Conservation (phyloP, 2,797 vertebrate species). For the Erpetoichthys calabaricus region DNA sequence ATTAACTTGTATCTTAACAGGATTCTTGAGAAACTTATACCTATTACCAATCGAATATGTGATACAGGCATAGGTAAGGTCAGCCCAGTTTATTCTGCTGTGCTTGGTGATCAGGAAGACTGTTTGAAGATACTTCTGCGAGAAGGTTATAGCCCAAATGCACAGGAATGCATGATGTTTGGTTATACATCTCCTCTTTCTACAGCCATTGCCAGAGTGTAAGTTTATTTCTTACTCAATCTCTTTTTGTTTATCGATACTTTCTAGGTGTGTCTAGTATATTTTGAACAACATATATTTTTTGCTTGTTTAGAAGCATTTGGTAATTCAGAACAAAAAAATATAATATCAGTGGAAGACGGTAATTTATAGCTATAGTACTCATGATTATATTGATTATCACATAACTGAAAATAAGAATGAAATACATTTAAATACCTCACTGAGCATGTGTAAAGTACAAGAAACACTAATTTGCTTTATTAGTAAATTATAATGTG, state of each 20-base stretch:
- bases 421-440: too few relatives aligned
- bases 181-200: constrained; percentile 55
- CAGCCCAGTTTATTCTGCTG: constrained; percentile 75
- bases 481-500: too few relatives aligned
- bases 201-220: constrained; percentile 47
- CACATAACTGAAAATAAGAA: too few relatives aligned
- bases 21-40: constrained; percentile 58
- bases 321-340: too few relatives aligned
- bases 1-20: constrained; percentile 30
- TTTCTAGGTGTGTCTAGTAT: too few relatives aligned
- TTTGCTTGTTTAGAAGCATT: too few relatives aligned
- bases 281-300: too few relatives aligned
- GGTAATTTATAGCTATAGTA: too few relatives aligned
- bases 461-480: too few relatives aligned
- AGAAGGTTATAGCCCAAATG: constrained; percentile 69
- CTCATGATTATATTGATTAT: too few relatives aligned
- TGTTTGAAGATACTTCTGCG: constrained; percentile 54
- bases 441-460: too few relatives aligned
- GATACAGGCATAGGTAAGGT: constrained; percentile 54
- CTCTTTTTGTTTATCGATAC: constrained; percentile 4
- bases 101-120: constrained; percentile 41
- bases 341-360: too few relatives aligned
- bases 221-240: constrained; percentile 19
- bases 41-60: constrained; percentile 56
- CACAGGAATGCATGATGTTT: constrained; percentile 57